Base-by-base conservation (phyloP, 2,888 invertebrate species). In the Acleris holmiana region DNA sequence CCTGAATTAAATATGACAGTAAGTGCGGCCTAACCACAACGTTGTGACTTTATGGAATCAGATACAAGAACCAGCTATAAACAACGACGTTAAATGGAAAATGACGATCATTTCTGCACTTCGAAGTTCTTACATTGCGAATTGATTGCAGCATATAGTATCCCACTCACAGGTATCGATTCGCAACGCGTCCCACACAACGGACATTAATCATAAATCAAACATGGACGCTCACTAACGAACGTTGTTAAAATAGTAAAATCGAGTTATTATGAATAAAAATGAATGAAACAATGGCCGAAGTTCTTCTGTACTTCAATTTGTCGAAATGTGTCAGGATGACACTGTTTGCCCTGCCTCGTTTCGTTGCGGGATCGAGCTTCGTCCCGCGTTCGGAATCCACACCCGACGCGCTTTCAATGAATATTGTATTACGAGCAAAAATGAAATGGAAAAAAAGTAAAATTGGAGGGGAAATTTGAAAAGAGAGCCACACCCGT, bases 211-310 rank as follows among this genome's bases (percentile, higher is more conserved):
- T 76, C 75, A 76, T 74, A 74, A 85, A 87, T 86, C 86, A 88
- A 89, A 83, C 78, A 81, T 79, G 82, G 81, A 83, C 84, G 83
- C 81, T 84, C 85, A 79, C 87, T 91, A 91, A 90, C 91, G 89
- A 89, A 89, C 86, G 77, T 73, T 78, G 83, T 80, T 81, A 85
- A 85, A 88, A 86, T 80, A 84, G 73, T 78, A 80, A 78, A 85
- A 87, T 84, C 78, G 80, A 85, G 81, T 88, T 84, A 79, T n/a
- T 74, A 65, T 75, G 76, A 81, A 86, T 83, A 87, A 89, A 88
- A 89, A 85, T 76, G 79, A 76, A 80, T 75, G 77, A 82, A 86
- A 84, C 85, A 85, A 87, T 81, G 76, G 69, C 70, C 69, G 72
- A 73, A 71, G 74, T 77, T 82, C 83, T 79, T 85, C 87, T 82